Conservation (phyloP, 2,797 vertebrate genomes). For the Euphonia xanthogaster region DNA sequence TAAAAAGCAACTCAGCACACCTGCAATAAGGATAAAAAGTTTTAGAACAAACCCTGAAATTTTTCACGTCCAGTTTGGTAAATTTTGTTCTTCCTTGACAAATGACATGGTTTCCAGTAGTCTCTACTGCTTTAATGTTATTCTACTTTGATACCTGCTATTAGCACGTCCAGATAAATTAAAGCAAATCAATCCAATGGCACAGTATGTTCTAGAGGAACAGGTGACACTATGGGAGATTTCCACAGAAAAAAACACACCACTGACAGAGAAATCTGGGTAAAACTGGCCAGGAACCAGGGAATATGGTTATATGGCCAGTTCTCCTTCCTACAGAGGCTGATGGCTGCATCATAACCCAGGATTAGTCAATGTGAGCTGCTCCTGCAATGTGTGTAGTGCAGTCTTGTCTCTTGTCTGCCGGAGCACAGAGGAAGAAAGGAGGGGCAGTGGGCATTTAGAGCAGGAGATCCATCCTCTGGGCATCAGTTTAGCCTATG, state of each 20-base stretch:
- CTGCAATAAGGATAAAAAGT: background rate
- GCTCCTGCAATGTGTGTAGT: background rate
- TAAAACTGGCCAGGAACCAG: background rate
- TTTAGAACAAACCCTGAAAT: background rate
- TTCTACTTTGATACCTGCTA: background rate
- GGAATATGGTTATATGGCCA: background rate
- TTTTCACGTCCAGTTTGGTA: background rate
- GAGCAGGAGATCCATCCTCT: background rate
- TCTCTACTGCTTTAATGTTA: background rate
- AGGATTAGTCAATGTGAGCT: background rate
- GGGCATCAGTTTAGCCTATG: background rate
- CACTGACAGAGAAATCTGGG: background rate
- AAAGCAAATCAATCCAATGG: background rate
- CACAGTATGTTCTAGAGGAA: background rate
- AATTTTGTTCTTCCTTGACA: background rate
- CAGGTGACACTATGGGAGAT: background rate
- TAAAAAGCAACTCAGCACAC: background rate
- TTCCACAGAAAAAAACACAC: background rate
- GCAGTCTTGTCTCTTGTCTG: background rate
- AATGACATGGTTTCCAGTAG: background rate
- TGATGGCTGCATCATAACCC: background rate
- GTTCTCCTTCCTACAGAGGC: background rate
- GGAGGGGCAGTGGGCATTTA: background rate
- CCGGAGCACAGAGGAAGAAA: background rate
- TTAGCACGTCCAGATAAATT: background rate